phyloP scores from a whole-genome alignment of 2,797 vertebrate species.

The Xerus rutilus region DNA sequence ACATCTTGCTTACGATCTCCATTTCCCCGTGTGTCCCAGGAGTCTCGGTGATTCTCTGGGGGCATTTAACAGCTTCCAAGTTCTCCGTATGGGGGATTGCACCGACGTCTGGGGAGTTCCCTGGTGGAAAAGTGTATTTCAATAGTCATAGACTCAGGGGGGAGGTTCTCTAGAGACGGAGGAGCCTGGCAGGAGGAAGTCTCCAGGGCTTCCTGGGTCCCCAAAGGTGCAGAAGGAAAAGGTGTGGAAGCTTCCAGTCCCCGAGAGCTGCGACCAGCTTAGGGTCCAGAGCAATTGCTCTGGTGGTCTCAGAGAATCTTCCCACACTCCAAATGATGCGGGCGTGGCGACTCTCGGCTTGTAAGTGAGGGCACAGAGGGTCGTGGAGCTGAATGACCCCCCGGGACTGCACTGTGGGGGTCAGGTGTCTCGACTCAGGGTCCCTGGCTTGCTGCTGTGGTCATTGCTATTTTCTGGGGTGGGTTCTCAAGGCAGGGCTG shows the following conservation, averaged over 20 bases:
- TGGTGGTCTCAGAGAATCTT: neutral
- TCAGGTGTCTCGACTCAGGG: fast-evolving
- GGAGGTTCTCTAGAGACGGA: constrained; percentile 53
- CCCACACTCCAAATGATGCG: fast-evolving
- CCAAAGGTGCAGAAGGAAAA: neutral
- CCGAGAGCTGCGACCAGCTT: fast-evolving
- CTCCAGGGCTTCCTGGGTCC: neutral
- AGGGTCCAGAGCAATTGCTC: fast-evolving
- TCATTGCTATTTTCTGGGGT: fast-evolving
- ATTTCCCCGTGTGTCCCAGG: fast-evolving
- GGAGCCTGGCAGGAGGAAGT: neutral
- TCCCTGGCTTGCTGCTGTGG: neutral
- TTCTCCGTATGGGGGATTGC: neutral
- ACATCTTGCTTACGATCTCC: neutral
- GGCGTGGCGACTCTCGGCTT: neutral
- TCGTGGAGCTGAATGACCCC: neutral
- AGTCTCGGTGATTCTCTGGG: neutral
- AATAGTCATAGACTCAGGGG: neutral
- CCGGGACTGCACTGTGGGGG: neutral
- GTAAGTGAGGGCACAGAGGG: too few relatives aligned
- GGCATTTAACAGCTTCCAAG: neutral
- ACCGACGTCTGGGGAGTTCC: constrained; percentile 47
- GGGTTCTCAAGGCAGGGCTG: neutral
- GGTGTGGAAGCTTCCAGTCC: fast-evolving
- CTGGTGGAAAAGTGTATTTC: neutral